Evolutionary conservation across 2,888 invertebrate species (phyloP).

Genomic region (Cloeon dipterum): DNA sequence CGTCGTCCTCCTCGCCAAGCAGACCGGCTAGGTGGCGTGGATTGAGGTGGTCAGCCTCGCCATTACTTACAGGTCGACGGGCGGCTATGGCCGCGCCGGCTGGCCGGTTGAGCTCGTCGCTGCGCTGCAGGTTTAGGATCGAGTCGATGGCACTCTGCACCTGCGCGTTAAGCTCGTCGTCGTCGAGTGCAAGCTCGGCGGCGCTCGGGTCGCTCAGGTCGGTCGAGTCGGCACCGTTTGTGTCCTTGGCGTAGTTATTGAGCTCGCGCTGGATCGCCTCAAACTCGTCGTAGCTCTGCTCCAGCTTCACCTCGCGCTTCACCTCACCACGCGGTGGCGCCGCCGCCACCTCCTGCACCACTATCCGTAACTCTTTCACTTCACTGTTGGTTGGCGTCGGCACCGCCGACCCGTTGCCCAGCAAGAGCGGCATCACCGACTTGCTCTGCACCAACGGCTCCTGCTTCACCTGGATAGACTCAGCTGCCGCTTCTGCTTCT

Average conservation of each 20-base stretch:
- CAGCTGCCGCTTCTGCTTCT: background rate
- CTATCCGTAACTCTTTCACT: constrained; percentile 9
- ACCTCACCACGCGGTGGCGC: constrained; percentile 8
- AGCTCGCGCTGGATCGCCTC: constrained; percentile 40
- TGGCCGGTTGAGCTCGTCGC: constrained; percentile 12
- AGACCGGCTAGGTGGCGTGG: constrained; percentile 1
- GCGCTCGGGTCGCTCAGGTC: constrained; percentile 2
- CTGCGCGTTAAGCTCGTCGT: constrained; percentile 48
- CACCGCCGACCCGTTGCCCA: background rate
- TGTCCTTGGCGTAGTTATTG: constrained; percentile 17
- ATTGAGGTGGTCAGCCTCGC: background rate
- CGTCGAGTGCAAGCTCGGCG: constrained; percentile 9
- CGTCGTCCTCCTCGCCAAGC: constrained; percentile 3
- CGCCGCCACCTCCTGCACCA: constrained; percentile 9
- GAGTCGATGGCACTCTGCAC: constrained; percentile 62
- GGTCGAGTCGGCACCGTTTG: constrained; percentile 4
- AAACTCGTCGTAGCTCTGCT: constrained; percentile 32
- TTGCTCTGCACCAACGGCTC: background rate
- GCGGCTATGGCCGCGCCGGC: constrained; percentile 7
- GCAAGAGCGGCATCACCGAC: no score
- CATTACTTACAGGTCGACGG: background rate
- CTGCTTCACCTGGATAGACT: background rate
- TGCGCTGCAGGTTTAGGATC: constrained; percentile 43
- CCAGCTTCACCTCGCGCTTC: constrained; percentile 8
- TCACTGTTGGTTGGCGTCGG: background rate